phyloP scores from a whole-genome alignment of 2,888 invertebrate species.

The Aquatica leii region DNA sequence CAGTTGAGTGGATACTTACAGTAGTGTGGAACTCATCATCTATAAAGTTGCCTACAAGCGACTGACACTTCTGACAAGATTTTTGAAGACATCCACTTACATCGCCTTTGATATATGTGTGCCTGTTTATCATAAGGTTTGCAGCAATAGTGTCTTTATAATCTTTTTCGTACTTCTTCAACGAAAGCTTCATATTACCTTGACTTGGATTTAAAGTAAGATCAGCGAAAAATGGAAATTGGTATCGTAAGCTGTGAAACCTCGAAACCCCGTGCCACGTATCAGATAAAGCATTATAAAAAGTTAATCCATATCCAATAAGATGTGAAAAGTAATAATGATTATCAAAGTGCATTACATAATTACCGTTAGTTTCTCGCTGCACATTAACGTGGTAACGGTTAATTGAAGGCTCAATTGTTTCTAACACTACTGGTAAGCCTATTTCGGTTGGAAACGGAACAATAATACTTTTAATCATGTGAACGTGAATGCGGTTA shows the following conservation, averaged over 20 bases:
- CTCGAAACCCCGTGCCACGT: slow-evolving; percentile 59
- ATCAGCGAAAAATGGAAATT: slow-evolving; percentile 51
- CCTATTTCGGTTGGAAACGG: slow-evolving; percentile 59
- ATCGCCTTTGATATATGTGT: slow-evolving; percentile 55
- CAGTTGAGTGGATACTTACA: no score
- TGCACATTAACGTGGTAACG: slow-evolving; percentile 45
- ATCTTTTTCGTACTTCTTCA: slow-evolving; percentile 48
- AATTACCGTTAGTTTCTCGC: slow-evolving; percentile 44
- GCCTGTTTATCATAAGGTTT: slow-evolving; percentile 50
- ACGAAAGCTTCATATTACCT: slow-evolving; percentile 50
- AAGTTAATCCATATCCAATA: slow-evolving; percentile 52
- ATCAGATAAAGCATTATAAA: slow-evolving; percentile 61
- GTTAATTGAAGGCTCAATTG: slow-evolving; percentile 48
- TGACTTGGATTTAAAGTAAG: slow-evolving; percentile 48
- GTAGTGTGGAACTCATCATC: no score
- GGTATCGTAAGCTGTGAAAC: slow-evolving; percentile 48
- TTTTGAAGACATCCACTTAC: slow-evolving; percentile 46
- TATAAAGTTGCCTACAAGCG: no score
- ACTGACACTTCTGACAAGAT: slow-evolving; percentile 51
- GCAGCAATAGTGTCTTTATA: slow-evolving; percentile 49
- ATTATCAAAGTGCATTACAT: slow-evolving; percentile 48
- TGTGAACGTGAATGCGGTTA: slow-evolving; percentile 30
- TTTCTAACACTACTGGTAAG: slow-evolving; percentile 53
- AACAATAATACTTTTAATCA: slow-evolving; percentile 27
- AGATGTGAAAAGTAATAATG: slow-evolving; percentile 51